Evolutionary conservation across 2,797 vertebrate species (phyloP).

Genomic region (Tamandua tetradactyla): DNA sequence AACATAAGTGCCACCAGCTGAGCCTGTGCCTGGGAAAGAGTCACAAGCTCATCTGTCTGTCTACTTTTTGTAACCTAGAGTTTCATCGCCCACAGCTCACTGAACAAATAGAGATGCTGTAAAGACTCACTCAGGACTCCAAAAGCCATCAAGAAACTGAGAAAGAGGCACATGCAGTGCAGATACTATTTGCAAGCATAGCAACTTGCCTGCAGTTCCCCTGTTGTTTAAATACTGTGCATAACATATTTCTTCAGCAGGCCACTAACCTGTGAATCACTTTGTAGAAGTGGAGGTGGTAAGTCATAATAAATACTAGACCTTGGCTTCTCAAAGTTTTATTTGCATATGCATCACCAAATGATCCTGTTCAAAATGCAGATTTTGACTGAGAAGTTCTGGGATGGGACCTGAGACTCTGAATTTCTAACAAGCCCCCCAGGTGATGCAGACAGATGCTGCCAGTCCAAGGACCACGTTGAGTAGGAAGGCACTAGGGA

Average conservation of each 20-base stretch:
- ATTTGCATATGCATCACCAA: background rate
- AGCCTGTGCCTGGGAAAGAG: conserved; percentile 44
- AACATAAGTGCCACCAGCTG: conserved; percentile 56
- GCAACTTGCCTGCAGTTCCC: background rate
- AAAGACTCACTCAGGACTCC: background rate
- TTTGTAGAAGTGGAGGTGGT: background rate
- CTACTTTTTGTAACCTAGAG: background rate
- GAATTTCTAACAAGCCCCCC: background rate
- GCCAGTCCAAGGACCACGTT: background rate
- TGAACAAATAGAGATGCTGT: background rate
- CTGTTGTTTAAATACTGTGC: background rate
- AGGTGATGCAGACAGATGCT: background rate
- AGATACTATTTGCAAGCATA: background rate
- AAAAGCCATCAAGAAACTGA: background rate
- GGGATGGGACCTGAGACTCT: background rate
- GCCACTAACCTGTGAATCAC: background rate
- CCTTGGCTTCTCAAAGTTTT: background rate
- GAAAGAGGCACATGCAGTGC: background rate
- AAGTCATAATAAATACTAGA: background rate
- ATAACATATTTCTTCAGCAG: background rate
- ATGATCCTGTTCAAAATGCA: conserved; percentile 9
- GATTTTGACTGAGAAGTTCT: background rate
- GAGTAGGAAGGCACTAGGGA: background rate
- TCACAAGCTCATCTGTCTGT: background rate
- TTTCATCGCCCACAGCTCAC: background rate